Evolutionary conservation across 2,888 invertebrate genomes (phyloP).

Genomic region (Andrena camellia): DNA sequence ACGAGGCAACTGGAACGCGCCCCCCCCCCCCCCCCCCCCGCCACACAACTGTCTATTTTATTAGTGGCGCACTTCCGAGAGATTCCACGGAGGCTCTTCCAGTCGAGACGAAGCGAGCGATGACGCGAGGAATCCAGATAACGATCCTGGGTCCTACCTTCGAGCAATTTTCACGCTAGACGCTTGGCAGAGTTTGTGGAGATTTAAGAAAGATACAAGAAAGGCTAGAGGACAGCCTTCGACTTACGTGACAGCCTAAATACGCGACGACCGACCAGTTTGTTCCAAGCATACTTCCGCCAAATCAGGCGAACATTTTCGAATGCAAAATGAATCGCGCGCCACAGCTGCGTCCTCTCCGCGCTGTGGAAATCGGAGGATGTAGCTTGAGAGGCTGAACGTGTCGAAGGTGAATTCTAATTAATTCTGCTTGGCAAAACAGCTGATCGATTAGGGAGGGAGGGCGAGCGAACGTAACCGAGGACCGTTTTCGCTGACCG

Average conservation of each 20-base stretch:
- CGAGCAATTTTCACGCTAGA: no score
- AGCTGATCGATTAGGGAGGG: not conserved
- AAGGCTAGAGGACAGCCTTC: constrained; percentile 41
- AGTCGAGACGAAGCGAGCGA: not conserved
- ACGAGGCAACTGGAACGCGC: not conserved
- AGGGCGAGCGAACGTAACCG: constrained; percentile 3
- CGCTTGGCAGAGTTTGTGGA: no score
- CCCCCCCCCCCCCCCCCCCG: no score
- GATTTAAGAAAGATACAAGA: not conserved
- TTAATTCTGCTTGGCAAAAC: constrained; percentile 28
- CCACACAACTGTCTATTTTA: not conserved
- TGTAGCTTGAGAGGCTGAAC: not conserved
- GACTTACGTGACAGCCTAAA: constrained; percentile 30
- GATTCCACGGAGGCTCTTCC: not conserved
- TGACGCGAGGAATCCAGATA: not conserved
- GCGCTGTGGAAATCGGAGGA: no score
- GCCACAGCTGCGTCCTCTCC: no score
- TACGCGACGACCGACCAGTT: constrained; percentile 3
- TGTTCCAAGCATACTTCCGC: not conserved
- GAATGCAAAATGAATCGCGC: no score
- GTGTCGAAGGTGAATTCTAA: not conserved
- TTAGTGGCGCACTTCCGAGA: not conserved
- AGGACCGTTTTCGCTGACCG: constrained; percentile 35
- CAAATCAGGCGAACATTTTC: not conserved
- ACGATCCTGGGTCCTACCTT: no score